Percentiles rank a stretch among this genome's conserved stretches.
phyloP scores from a whole-genome alignment of 2,888 invertebrate species.

The Frankliniella fusca region DNA sequence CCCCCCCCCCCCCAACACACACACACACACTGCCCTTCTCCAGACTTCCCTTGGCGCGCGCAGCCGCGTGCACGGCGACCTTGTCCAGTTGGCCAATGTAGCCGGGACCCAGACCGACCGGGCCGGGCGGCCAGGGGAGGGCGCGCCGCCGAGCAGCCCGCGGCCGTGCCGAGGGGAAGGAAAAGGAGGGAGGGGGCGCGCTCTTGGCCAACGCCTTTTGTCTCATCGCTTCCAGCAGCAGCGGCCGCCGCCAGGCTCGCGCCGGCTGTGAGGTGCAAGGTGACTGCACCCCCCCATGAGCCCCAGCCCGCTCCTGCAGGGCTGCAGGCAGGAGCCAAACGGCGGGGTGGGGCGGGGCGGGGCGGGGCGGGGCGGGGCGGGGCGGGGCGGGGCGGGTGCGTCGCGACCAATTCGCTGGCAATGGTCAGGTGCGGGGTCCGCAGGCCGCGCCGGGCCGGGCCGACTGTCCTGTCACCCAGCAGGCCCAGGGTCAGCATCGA shows the following conservation, averaged over 20 bases:
- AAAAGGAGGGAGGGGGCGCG: neutral
- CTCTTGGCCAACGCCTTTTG: neutral
- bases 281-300: neutral
- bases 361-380: neutral
- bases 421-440: neutral
- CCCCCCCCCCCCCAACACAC: neutral
- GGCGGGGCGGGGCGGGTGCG: neutral
- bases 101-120: no score
- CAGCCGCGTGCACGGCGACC: neutral
- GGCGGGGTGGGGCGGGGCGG: neutral
- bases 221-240: neutral
- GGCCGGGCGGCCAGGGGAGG: neutral
- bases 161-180: neutral
- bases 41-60: neutral
- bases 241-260: neutral
- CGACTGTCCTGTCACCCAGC: neutral
- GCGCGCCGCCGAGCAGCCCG: no score
- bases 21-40: neutral
- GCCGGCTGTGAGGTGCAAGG: neutral
- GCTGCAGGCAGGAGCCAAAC: neutral
- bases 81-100: no score
- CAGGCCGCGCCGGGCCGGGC: neutral
- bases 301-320: neutral
- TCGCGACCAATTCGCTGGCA: neutral
- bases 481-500: neutral